A percentile compares a stretch with the other conserved stretches of the same genome.
Conservation (phyloP, 1,140 invertebrate genomes). For the Drosophila teissieri region DNA sequence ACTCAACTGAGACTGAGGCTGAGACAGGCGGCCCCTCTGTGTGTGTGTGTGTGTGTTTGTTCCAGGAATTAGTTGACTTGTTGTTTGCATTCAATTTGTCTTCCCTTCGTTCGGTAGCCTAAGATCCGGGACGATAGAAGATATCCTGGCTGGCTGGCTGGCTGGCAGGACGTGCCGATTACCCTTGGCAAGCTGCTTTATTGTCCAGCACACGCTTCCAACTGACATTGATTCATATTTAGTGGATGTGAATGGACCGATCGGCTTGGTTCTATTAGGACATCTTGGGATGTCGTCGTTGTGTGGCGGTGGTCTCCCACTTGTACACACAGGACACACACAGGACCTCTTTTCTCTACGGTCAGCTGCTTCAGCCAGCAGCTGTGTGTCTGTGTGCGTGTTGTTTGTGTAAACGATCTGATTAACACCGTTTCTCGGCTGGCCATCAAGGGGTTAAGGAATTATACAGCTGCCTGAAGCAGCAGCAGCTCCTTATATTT, state of each 20-base stretch:
- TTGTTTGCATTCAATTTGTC: slow-evolving; percentile 78
- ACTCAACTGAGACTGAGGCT: slow-evolving; percentile 10
- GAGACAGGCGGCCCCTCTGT: slow-evolving; percentile 7
- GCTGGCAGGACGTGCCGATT: slow-evolving; percentile 45
- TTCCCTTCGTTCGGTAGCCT: slow-evolving; percentile 62
- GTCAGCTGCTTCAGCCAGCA: slow-evolving; percentile 15
- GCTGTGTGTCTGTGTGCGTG: slow-evolving; percentile 48
- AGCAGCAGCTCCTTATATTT: not conserved
- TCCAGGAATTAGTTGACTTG: slow-evolving; percentile 69
- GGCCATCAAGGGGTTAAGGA: slow-evolving; percentile 70
- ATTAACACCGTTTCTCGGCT: slow-evolving; percentile 62
- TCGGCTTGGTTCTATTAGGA: slow-evolving; percentile 11
- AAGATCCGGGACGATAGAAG: slow-evolving; percentile 30
- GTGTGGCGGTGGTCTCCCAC: slow-evolving; percentile 51
- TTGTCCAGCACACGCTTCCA: slow-evolving; percentile 72
- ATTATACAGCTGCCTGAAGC: slow-evolving; percentile 18
- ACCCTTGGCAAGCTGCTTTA: slow-evolving; percentile 67
- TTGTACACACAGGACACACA: slow-evolving; percentile 57
- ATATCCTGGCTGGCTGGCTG: slow-evolving; percentile 56
- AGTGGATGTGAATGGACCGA: slow-evolving; percentile 33
- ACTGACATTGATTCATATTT: slow-evolving; percentile 81
- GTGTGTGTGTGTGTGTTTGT: slow-evolving; percentile 35
- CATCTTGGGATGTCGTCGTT: not conserved
- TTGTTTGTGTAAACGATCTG: slow-evolving; percentile 67
- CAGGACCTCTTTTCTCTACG: slow-evolving; percentile 21